These are phyloP conservation scores for Micromys minutus DNA, from an alignment of 2,113 vertebrate species.

Conservation along the genomic window DNA sequence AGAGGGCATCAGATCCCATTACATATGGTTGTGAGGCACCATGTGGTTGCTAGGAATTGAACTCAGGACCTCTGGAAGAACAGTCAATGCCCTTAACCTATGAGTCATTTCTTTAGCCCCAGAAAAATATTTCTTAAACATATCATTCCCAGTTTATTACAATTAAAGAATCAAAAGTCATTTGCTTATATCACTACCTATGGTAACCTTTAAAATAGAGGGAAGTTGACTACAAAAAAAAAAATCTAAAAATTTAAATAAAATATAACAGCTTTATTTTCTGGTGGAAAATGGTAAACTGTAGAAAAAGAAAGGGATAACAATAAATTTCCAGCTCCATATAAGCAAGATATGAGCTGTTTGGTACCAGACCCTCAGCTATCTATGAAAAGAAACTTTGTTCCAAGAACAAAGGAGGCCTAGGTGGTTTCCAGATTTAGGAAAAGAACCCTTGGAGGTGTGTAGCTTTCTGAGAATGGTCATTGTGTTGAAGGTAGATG, in stretches of 20 bases:
- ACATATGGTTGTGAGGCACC: too few species aligned
- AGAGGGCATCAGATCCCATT: too few species aligned
- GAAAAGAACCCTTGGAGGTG: background rate
- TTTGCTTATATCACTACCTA: background rate
- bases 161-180: background rate
- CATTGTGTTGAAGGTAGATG: background rate
- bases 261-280: background rate
- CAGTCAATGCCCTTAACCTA: too few species aligned
- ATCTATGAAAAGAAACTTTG: background rate
- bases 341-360: background rate
- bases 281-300: background rate
- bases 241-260: slow-evolving; percentile 29
- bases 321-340: background rate
- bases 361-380: background rate
- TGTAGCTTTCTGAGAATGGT: background rate
- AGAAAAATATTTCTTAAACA: slow-evolving; percentile 14
- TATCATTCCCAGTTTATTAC: background rate
- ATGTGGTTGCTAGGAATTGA: too few species aligned
- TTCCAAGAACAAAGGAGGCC: background rate
- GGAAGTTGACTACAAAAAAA: slow-evolving; percentile 2
- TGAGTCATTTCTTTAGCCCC: too few species aligned
- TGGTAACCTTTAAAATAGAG: slow-evolving; percentile 15
- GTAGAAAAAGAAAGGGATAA: background rate
- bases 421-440: background rate
- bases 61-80: too few species aligned